Evolutionary conservation across 2,888 invertebrate genomes (phyloP).

Genomic region (Athetis lepigone): DNA sequence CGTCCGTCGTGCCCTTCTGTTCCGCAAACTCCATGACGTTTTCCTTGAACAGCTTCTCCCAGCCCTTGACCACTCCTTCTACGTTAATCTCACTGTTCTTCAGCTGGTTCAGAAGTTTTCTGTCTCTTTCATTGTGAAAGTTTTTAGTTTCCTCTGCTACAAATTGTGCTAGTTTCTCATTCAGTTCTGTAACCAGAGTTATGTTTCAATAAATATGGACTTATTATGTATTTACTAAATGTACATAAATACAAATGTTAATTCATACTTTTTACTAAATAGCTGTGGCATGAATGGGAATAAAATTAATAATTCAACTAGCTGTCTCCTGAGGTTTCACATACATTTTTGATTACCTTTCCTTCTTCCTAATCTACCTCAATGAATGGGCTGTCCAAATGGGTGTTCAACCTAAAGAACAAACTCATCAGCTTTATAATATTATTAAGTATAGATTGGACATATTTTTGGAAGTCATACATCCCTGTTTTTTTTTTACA

Average conservation of each 20-base stretch:
- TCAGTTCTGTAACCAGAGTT: constrained; percentile 85
- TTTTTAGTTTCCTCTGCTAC: constrained; percentile 92
- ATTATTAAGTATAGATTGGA: too few species aligned
- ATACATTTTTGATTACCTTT: too few species aligned
- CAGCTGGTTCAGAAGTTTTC: constrained; percentile 91
- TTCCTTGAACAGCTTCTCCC: constrained; percentile 95
- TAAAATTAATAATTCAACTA: not conserved
- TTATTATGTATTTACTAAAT: not conserved
- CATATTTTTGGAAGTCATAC: not conserved
- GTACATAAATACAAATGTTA: not conserved
- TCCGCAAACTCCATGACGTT: constrained; percentile 96
- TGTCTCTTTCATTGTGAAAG: constrained; percentile 92
- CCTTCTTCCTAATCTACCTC: too few species aligned
- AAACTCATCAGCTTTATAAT: too few species aligned
- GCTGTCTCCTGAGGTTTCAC: too few species aligned
- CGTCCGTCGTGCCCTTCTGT: constrained; percentile 94
- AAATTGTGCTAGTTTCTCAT: constrained; percentile 91
- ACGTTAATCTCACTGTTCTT: constrained; percentile 92
- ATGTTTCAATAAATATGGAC: too few species aligned
- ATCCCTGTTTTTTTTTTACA: not conserved
- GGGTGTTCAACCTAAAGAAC: too few species aligned
- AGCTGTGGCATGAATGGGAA: not conserved
- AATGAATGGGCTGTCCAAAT: too few species aligned
- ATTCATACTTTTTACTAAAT: too few species aligned
- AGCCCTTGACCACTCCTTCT: constrained; percentile 94